Evolutionary conservation across 2,888 invertebrate genomes (phyloP), one percentile per base, ranked within the genome.

Genomic region (Acrocyrtus sp.): DNA sequence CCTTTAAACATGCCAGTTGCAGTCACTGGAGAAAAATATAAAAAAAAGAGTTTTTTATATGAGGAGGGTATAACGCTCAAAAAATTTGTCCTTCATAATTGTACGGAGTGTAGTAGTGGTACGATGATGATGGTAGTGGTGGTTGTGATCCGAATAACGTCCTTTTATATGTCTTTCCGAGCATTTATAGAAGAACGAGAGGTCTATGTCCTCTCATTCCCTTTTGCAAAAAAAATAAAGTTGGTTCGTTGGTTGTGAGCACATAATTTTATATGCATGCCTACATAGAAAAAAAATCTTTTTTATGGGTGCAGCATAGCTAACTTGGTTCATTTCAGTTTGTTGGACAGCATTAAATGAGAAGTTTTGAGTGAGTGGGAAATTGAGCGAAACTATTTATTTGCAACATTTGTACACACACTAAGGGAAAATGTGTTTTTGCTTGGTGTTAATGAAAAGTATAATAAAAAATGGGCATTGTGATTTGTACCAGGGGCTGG

Each of bases 1-100:
- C n/a, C n/a, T n/a, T n/a, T n/a, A n/a, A n/a, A n/a, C n/a, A n/a
- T 70, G 62, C 70, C 70, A 62, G 57, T 48, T 70, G 50, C 70
- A 70, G 68, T 47, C n/a, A 43, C 41, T 34, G 34, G 34, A 34
- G 34, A 34, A 34, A 34, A 12, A 8, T 34, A 12, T 34, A 34
- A 19, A 45, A 51, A 34, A 29, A 27, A 57, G 27, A 60, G 50
- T 54, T 41, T 54, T 61, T 41, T 41, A 54, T 54, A 53, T 12
- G 41, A 54, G 56, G 60, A 12, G 39, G 45, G 17, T n/a, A n/a
- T n/a, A n/a, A n/a, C n/a, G n/a, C n/a, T n/a, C n/a, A n/a, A n/a
- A n/a, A n/a, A n/a, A n/a, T n/a, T n/a, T n/a, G n/a, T n/a, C n/a
- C n/a, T n/a, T n/a, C n/a, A n/a, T n/a, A n/a, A n/a, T n/a, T n/a